Conservation (phyloP, 2,797 vertebrate genomes). For the Paratrypauchen microcephalus region DNA sequence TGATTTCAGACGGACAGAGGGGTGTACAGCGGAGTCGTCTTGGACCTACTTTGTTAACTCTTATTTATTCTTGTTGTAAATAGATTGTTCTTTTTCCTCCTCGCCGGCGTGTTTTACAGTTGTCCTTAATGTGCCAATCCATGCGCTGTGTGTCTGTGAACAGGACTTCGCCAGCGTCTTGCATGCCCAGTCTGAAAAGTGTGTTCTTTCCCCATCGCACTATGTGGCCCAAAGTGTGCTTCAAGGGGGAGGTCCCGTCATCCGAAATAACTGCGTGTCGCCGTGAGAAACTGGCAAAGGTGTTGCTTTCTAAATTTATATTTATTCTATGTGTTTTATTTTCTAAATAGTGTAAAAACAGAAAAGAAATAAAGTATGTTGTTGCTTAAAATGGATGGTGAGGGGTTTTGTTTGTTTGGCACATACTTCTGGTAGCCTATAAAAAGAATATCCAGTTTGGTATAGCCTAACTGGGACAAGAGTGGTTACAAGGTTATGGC, state of each 20-base stretch:
- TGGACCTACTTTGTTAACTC: slow-evolving; percentile 58
- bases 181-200: slow-evolving; percentile 74
- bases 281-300: slow-evolving; percentile 57
- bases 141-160: slow-evolving; percentile 64
- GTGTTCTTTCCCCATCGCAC: slow-evolving; percentile 62
- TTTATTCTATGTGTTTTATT: slow-evolving; percentile 83
- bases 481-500: no score
- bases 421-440: no score
- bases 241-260: slow-evolving; percentile 39
- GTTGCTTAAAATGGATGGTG: slow-evolving; percentile 47
- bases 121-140: slow-evolving; percentile 77
- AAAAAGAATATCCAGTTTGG: no score
- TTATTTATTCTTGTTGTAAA: slow-evolving; percentile 73
- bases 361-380: slow-evolving; percentile 67
- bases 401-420: slow-evolving; percentile 2
- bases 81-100: slow-evolving; percentile 47
- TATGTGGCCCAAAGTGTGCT: slow-evolving; percentile 67
- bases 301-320: slow-evolving; percentile 79
- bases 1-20: slow-evolving; percentile 31
- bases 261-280: slow-evolving; percentile 56
- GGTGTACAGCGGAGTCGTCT: slow-evolving; percentile 62
- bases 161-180: slow-evolving; percentile 71
- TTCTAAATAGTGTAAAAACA: slow-evolving; percentile 76
- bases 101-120: slow-evolving; percentile 65
- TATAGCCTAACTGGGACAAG: no score